phyloP scores from a whole-genome alignment of 2,113 vertebrate species.

The Cygnus atratus region DNA sequence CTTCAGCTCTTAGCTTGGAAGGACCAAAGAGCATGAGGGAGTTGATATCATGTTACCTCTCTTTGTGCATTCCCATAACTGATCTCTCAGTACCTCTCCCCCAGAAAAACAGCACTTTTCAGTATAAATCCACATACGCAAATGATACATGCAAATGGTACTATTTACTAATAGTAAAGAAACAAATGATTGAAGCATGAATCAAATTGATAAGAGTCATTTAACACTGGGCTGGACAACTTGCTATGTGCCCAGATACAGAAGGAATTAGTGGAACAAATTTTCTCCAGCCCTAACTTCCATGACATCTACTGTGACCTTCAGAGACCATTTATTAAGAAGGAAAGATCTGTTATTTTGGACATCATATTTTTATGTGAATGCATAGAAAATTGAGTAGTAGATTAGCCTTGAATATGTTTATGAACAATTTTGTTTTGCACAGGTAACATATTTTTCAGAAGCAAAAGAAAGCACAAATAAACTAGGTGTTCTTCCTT shows the following conservation, averaged over 20 bases:
- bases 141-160: background rate
- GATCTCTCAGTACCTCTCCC: background rate
- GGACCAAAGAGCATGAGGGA: background rate
- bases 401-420: conserved; percentile 10
- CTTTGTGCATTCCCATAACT: background rate
- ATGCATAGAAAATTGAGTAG: background rate
- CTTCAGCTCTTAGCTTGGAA: background rate
- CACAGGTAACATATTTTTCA: background rate
- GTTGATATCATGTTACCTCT: background rate
- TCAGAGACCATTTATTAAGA: background rate
- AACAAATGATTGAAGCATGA: background rate
- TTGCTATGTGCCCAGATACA: background rate
- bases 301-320: background rate
- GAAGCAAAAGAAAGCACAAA: conserved; percentile 1
- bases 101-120: background rate
- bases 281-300: background rate
- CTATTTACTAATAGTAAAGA: background rate
- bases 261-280: background rate
- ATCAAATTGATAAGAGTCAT: background rate
- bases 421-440: background rate
- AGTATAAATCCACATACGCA: background rate
- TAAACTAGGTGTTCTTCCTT: background rate
- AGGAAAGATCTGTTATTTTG: background rate
- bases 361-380: background rate
- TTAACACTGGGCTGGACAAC: background rate